Conservation (phyloP, 2,797 vertebrate species). For the Chloroceryle inda region DNA sequence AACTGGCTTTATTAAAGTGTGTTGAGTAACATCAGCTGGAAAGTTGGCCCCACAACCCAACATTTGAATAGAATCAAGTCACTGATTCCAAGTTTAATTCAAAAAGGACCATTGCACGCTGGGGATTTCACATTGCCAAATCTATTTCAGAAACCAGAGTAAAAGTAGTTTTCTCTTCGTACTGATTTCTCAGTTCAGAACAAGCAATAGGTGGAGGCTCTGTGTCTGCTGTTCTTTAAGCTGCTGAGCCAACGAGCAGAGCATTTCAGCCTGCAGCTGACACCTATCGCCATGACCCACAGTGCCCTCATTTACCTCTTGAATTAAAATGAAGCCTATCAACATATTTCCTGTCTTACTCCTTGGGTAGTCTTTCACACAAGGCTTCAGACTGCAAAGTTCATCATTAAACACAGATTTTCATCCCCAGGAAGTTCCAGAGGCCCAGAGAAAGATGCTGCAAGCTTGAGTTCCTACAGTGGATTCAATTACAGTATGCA, state of each 20-base stretch:
- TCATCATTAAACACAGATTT: slow-evolving; percentile 40
- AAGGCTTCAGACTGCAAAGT: not conserved
- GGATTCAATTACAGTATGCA: slow-evolving; percentile 32
- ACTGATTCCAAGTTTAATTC: not conserved
- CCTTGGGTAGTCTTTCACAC: not conserved
- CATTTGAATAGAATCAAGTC: not conserved
- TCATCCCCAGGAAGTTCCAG: slow-evolving; percentile 40
- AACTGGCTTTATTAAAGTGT: not conserved
- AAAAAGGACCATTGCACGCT: not conserved
- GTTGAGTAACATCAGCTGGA: not conserved
- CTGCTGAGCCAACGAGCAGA: not conserved
- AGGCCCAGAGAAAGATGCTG: slow-evolving; percentile 41
- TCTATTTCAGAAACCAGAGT: not conserved
- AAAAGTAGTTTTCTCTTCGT: not conserved
- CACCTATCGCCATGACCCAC: not conserved
- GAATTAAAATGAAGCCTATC: not conserved
- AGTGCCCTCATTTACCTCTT: not conserved
- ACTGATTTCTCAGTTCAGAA: not conserved
- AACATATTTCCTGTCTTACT: not conserved
- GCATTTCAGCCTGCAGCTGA: not conserved
- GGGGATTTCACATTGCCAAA: not conserved
- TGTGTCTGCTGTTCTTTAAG: not conserved
- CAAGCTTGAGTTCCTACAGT: slow-evolving; percentile 11
- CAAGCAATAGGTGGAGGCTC: not conserved
- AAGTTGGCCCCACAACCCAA: not conserved